Evolutionary conservation across 1,140 invertebrate species (phyloP), one percentile per base, ranked within the genome.

Genomic region (Drosophila miranda): DNA sequence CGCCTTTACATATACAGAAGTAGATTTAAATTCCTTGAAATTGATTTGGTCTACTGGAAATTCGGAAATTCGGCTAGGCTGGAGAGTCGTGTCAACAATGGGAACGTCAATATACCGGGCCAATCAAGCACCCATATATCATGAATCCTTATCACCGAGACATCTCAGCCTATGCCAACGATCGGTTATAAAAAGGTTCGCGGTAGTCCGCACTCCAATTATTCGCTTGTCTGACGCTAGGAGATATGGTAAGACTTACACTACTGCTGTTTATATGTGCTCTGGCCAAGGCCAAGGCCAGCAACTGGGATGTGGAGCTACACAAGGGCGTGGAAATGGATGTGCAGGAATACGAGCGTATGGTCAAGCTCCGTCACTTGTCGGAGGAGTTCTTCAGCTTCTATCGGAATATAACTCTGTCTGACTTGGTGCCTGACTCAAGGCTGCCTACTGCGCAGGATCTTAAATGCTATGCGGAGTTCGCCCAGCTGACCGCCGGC

Each of bases 391-490:
- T 86, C 13, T 46, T 53, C 0, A 21, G 26, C 4, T 38, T 34
- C 7, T 76, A 61, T 13, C 34, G 67, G 13, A 80, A 84, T 34
- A 42, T 77, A 19, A 63, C 72, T 1, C 0, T 60, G 3, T 19
- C 43, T 2, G 81, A 80, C 13, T 2, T 79, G 34, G 44, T 74
- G 7, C 59, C 56, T 2, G 21, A 50, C 0, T 14, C 26, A 4
- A 26, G 75, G 2, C 6, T 68, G 9, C 80, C 80, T 13, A 59
- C 48, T 3, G 19, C 41, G 8, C 48, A 76, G 34, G 80, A 84
- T 49, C 48, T 86, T 5, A 46, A 77, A 30, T 84, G 80, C 49
- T 51, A 77, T 50, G 76, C 63, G 1, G 76, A 84, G 5, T 68
- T 84, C 5, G 44, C 46, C 19, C 45, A 43, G 4, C 2, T 74